A percentile compares a stretch with the other conserved stretches of the same genome.
Evolutionary conservation across 2,797 vertebrate genomes (phyloP).

Genomic region (Urophycis tenuis): DNA sequence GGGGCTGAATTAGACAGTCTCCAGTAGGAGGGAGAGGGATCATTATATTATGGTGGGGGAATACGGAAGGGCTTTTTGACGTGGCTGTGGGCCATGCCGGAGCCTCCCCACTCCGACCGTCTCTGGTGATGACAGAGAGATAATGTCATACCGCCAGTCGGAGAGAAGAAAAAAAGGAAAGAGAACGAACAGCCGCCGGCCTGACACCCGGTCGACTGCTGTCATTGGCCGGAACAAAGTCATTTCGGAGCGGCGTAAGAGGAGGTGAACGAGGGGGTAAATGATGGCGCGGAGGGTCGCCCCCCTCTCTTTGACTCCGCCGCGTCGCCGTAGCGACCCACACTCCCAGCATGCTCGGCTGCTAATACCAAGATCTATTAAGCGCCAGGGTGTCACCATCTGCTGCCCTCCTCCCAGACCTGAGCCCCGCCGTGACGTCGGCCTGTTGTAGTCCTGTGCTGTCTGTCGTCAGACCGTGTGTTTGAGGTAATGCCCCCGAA

Average conservation of each 20-base stretch:
- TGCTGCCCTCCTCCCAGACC: conserved; percentile 59
- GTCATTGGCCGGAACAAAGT: conserved; percentile 83
- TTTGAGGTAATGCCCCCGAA: too few relatives aligned
- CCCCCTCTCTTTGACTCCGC: conserved; percentile 50
- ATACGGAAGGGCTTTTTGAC: background rate
- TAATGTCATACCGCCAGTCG: conserved; percentile 63
- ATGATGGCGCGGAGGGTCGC: conserved; percentile 79
- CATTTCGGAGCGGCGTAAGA: conserved; percentile 72
- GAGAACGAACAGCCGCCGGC: conserved; percentile 62
- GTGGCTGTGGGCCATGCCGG: too few relatives aligned
- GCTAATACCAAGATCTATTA: conserved; percentile 78
- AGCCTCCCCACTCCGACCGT: background rate
- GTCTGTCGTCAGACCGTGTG: too few relatives aligned
- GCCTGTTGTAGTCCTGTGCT: background rate
- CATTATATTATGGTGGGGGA: background rate
- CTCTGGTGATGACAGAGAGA: conserved; percentile 59
- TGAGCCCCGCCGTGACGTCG: too few relatives aligned
- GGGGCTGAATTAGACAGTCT: background rate
- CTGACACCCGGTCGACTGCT: conserved; percentile 72
- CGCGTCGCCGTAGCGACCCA: conserved; percentile 67
- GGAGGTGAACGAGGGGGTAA: conserved; percentile 71
- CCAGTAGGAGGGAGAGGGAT: background rate
- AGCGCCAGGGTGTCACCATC: conserved; percentile 70
- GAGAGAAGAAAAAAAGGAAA: conserved; percentile 8
- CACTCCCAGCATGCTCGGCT: conserved; percentile 72